These are phyloP conservation scores for Pipistrellus kuhlii DNA, from an alignment of 2,797 vertebrate species.

Conservation along the genomic window DNA sequence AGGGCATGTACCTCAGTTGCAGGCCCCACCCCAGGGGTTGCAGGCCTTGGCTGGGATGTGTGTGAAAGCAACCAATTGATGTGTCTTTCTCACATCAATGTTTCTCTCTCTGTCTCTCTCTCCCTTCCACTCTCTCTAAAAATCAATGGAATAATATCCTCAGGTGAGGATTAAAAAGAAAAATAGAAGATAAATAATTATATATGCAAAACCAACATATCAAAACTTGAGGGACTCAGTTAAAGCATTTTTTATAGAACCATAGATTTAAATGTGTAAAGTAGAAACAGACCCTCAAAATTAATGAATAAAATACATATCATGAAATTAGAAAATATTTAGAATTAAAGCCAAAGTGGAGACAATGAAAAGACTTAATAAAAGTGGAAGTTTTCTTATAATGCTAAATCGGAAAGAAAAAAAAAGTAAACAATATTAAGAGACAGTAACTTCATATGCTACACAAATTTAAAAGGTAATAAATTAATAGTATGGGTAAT, in stretches of 20 bases:
- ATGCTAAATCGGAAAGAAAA: not conserved
- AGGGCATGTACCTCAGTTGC: too few species aligned
- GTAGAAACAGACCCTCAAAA: not conserved
- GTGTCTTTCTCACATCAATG: too few species aligned
- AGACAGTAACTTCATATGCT: not conserved
- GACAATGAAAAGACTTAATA: conserved; percentile 33
- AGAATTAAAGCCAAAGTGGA: not conserved
- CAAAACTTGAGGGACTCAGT: not conserved
- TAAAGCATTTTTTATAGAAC: conserved; percentile 33
- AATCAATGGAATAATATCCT: too few species aligned
- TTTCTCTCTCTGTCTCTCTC: too few species aligned
- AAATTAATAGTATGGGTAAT: conserved; percentile 11
- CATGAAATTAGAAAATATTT: conserved; percentile 33
- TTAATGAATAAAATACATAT: conserved; percentile 12
- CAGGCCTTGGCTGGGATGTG: too few species aligned
- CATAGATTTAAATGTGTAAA: conserved; percentile 14
- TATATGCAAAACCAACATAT: not conserved
- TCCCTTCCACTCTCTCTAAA: too few species aligned
- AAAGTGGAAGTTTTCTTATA: not conserved
- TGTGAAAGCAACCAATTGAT: too few species aligned
- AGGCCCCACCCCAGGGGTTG: too few species aligned
- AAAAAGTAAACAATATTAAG: not conserved
- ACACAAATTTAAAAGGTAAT: conserved; percentile 27
- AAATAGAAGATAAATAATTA: too few species aligned
- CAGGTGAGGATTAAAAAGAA: too few species aligned